Conservation (phyloP, 2,888 invertebrate genomes). For the Herminia tarsipennalis region DNA sequence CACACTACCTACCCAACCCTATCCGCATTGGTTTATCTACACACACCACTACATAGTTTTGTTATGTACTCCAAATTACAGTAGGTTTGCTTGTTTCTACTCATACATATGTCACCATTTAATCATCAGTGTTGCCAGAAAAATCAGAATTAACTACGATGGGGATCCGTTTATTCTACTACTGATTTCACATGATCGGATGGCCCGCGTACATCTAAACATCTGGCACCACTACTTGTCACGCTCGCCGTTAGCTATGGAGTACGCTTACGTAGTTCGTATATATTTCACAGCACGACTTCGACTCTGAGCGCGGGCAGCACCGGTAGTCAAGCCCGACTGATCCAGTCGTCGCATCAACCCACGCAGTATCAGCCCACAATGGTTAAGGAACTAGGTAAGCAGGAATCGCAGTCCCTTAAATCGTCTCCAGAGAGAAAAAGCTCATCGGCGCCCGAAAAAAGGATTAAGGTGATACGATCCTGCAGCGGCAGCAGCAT, state of each 20-base stretch:
- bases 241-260: slow-evolving; percentile 7
- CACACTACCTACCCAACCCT: slow-evolving; percentile 61
- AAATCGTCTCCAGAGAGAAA: slow-evolving; percentile 82
- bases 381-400: slow-evolving; percentile 95
- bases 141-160: background rate
- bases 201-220: background rate
- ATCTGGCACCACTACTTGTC: slow-evolving; percentile 11
- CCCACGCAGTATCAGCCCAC: slow-evolving; percentile 96
- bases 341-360: slow-evolving; percentile 97
- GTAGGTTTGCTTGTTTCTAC: slow-evolving; percentile 70
- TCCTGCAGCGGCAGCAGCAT: slow-evolving; percentile 84
- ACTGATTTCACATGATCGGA: too few relatives aligned
- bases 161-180: too few relatives aligned
- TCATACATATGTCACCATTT: slow-evolving; percentile 73
- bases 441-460: slow-evolving; percentile 59
- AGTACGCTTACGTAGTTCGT: slow-evolving; percentile 20
- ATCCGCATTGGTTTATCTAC: slow-evolving; percentile 29
- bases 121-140: slow-evolving; percentile 16
- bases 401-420: slow-evolving; percentile 85
- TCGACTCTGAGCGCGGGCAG: slow-evolving; percentile 97
- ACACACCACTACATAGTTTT: slow-evolving; percentile 22
- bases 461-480: slow-evolving; percentile 79
- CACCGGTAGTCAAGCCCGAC: slow-evolving; percentile 96
- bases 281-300: slow-evolving; percentile 90
- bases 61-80: slow-evolving; percentile 42